These are phyloP conservation scores for Microtus richardsoni DNA, from an alignment of 2,113 vertebrate species.

Conservation along the genomic window DNA sequence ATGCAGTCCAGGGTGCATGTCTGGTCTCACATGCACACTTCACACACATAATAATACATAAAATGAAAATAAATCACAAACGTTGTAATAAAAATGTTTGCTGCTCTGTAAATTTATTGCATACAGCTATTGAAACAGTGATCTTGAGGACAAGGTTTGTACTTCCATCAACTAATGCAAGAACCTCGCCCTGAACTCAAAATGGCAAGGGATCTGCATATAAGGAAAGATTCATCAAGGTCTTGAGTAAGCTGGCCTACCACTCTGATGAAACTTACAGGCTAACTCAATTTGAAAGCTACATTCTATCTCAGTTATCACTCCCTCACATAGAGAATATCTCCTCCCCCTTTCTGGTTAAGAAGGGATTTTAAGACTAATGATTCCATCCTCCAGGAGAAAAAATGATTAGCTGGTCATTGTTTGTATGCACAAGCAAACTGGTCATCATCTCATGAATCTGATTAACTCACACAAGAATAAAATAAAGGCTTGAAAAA, in stretches of 20 bases:
- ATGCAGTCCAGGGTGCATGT: background rate
- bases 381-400: fast-evolving
- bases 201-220: background rate
- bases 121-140: background rate
- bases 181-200: background rate
- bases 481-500: background rate
- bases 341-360: background rate
- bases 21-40: background rate
- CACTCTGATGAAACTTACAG: background rate
- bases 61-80: background rate
- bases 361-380: background rate
- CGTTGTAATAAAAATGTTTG: background rate
- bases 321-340: background rate
- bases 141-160: background rate
- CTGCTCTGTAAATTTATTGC: background rate
- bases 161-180: background rate
- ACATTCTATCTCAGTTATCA: background rate
- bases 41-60: background rate
- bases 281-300: background rate
- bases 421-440: background rate
- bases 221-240: background rate
- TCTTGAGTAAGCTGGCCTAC: background rate
- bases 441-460: background rate
- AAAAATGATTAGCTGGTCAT: background rate
- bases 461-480: background rate